Evolutionary conservation across 2,113 vertebrate genomes (phyloP).

Genomic region (Tor tambroides): DNA sequence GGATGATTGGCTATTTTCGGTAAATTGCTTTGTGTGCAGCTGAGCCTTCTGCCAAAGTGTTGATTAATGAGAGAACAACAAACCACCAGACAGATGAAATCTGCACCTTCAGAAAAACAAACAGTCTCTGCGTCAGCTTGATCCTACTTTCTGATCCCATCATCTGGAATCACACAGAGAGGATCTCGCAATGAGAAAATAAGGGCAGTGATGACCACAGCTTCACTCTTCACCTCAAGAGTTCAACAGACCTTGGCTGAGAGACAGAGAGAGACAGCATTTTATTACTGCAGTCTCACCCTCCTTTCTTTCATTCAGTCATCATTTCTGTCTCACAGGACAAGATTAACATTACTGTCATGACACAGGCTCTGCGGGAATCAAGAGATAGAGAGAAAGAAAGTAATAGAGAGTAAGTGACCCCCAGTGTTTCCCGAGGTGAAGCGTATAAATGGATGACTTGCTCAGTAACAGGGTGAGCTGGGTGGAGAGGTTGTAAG

Average conservation of each 20-base stretch:
- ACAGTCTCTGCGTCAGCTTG: neutral
- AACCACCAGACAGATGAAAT: constrained; percentile 17
- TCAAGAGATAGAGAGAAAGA: constrained; percentile 25
- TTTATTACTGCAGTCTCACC: constrained; percentile 26
- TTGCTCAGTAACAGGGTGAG: constrained; percentile 8
- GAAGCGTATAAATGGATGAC: neutral
- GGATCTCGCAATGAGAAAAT: neutral
- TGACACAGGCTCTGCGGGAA: constrained; percentile 24
- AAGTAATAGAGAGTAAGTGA: constrained; percentile 29
- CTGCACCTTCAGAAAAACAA: constrained; percentile 13
- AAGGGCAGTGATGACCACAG: neutral
- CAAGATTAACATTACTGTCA: constrained; percentile 29
- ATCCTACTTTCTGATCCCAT: neutral
- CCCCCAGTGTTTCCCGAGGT: constrained; percentile 3
- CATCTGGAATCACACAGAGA: neutral
- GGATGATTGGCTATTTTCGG: constrained; percentile 23
- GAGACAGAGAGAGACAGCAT: neutral
- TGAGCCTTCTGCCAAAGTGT: constrained; percentile 31
- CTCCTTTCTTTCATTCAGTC: constrained; percentile 23
- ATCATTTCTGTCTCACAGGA: constrained; percentile 26
- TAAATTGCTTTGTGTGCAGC: constrained; percentile 25
- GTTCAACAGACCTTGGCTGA: neutral
- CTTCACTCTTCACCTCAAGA: constrained; percentile 17
- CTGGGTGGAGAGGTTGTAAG: neutral
- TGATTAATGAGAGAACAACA: constrained; percentile 39